Base-by-base conservation (phyloP, 1,140 invertebrate genomes). In the Drosophila trapezifrons region DNA sequence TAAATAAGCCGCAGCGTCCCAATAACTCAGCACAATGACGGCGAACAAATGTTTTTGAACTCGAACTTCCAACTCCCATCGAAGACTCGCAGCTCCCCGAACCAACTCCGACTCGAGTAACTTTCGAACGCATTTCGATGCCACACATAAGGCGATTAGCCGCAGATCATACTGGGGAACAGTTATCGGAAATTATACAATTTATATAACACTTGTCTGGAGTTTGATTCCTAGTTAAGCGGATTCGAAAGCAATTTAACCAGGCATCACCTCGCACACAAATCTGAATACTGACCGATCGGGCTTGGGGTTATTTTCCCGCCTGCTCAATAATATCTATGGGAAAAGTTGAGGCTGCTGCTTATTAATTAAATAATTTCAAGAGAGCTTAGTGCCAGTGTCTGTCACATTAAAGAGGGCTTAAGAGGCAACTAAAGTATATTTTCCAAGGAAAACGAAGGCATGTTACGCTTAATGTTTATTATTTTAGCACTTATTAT, bases 21-120 rank as follows among this genome's bases (percentile, higher is more conserved):
- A 84, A 84, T 85, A 85, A 77, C 77, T 80, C 59, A 29, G 52
- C 66, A 80, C 76, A 84, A 84, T 76, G 80, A 27, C 72, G 32
- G 5, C 6, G 6, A 49, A 64, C 51, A 52, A 62, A 62, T 62
- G 35, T 15, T 45, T 54, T 55, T 47, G 51, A 70, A 47, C 64
- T 57, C 25, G 7, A 71, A 57, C 47, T 18, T 25, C n/a, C 15
- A 54, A 37, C 51, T n/a, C 1, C 17, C 9, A n/a, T n/a, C n/a
- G n/a, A n/a, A n/a, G n/a, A n/a, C 37, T n/a, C 8, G 1, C 17
- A 13, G 8, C 17, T 15, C 0, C 3, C n/a, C n/a, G n/a, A n/a
- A n/a, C n/a, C 13, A 57, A 35, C 27, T 25, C 18, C 27, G 9
- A 10, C 29, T 32, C 3, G 3, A 4, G 52, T 54, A 75, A 75